Percentiles rank a stretch among this genome's conserved stretches.
These are phyloP conservation scores for Halichoerus grypus DNA, from an alignment of 2,113 vertebrate genomes.

Conservation along the genomic window DNA sequence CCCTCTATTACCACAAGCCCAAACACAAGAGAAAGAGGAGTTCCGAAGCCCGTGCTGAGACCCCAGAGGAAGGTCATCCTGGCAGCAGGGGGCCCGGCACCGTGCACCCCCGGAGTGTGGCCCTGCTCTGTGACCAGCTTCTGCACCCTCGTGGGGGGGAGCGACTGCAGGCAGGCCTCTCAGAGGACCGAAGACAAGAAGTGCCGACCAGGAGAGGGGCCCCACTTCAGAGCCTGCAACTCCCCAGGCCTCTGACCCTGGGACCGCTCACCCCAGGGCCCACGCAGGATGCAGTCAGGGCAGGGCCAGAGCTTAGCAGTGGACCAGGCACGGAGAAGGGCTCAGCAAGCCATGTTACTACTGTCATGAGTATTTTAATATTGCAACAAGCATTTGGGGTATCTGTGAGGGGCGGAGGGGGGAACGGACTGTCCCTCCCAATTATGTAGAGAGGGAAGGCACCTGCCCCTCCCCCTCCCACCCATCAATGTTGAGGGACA, in stretches of 20 bases:
- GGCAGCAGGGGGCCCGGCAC: not conserved
- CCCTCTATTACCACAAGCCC: not conserved
- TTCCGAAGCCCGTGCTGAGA: not conserved
- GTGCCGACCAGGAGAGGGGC: not conserved
- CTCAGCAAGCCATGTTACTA: not conserved
- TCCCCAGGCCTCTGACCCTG: not conserved
- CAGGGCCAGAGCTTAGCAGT: no score
- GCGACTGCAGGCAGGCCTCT: not conserved
- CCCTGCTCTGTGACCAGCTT: not conserved
- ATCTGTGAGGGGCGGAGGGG: not conserved
- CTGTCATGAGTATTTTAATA: not conserved
- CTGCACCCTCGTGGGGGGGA: not conserved
- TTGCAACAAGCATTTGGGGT: not conserved
- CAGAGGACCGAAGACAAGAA: not conserved
- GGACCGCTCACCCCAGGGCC: no score
- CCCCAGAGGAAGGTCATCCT: not conserved
- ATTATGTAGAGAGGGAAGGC: not conserved
- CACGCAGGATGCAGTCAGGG: not conserved
- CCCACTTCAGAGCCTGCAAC: not conserved
- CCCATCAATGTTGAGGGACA: not conserved
- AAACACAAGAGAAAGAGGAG: not conserved
- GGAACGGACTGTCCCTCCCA: not conserved
- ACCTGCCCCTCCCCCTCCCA: not conserved
- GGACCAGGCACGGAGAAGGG: not conserved
- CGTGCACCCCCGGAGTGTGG: fast-evolving